Evolutionary conservation across 2,888 invertebrate genomes (phyloP), one percentile per base, ranked within the genome.

Genomic region (Tryphoninae sp.): DNA sequence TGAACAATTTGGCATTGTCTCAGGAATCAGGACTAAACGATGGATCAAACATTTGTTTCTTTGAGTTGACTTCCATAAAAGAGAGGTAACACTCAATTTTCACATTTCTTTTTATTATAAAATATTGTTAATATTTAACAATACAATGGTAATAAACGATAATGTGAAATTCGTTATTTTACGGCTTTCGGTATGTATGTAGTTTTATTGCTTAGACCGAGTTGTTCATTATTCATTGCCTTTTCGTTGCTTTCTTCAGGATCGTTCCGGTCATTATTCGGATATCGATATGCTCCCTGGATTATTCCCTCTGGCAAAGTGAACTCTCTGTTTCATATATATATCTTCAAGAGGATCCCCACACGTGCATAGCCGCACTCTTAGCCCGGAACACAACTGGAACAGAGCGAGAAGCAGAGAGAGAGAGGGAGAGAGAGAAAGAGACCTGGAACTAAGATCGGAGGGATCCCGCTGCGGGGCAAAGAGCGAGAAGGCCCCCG

Each of bases 401-500:
- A 78, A 69, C 26, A 58, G 64, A 71, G 62, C 40, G 19, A 55
- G 22, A 33, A 22, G 26, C 19, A 19, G 71, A 49, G 62, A 64
- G 72, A n/a, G 42, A 72, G 67, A 49, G 49, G 58, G 40, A 64
- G 53, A 42, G 59, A 40, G 11, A 73, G 72, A 49, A 33, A 51
- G 59, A 55, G 75, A 68, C 40, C 53, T 51, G 59, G 16, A 55
- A 55, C 16, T 61, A 76, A 64, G 23, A 45, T 59, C n/a, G 51
- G 71, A 11, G 49, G 75, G n/a, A 61, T 51, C 72, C 74, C 53
- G 80, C 64, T 53, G 80, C 45, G 45, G 42, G 62, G 65, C 68
- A 69, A 22, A 68, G 40, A 58, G 64, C 58, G 76, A 74, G 69
- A 79, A 80, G 79, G 81, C 84, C 83, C 84, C 84, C 84, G 86